Conservation (phyloP, 64 coral and sea anemone species). For the Porites lutea region DNA sequence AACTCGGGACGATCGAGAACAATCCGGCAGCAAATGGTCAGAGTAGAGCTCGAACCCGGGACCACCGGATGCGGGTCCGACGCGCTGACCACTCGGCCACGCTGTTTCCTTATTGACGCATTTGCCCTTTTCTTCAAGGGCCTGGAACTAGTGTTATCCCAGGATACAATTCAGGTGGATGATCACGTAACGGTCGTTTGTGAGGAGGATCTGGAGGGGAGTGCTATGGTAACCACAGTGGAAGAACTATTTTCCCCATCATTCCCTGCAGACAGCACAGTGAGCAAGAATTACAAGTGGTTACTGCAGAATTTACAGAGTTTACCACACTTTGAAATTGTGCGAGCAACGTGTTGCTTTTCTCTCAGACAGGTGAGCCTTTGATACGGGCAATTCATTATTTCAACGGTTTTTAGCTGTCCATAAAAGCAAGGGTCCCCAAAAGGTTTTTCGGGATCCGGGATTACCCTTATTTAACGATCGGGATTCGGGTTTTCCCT, state of each 20-base stretch:
- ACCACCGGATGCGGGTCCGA: no score
- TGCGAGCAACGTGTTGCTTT: slow-evolving; percentile 80
- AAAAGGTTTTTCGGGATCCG: no score
- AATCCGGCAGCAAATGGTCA: no score
- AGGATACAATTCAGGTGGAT: slow-evolving; percentile 32
- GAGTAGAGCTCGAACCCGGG: no score
- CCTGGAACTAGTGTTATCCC: slow-evolving; percentile 77
- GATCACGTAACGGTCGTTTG: slow-evolving; percentile 58
- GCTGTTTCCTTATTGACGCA: background rate
- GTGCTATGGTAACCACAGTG: slow-evolving; percentile 81
- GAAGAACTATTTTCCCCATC: slow-evolving; percentile 85
- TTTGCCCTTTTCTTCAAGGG: slow-evolving; percentile 51
- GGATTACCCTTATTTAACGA: no score
- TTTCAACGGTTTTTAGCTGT: no score
- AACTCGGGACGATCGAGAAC: no score
- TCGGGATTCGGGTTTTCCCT: no score
- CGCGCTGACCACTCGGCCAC: no score
- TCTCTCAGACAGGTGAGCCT: slow-evolving; percentile 77
- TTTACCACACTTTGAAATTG: slow-evolving; percentile 83
- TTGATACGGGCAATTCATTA: no score
- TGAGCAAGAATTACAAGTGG: slow-evolving; percentile 71
- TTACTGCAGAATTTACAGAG: slow-evolving; percentile 65
- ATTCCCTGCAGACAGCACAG: slow-evolving; percentile 45
- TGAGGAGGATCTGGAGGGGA: slow-evolving; percentile 61
- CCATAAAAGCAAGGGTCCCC: no score